Evolutionary conservation across 2,113 vertebrate genomes (phyloP), one percentile per base, ranked within the genome.

Genomic region (Silurus meridionalis): DNA sequence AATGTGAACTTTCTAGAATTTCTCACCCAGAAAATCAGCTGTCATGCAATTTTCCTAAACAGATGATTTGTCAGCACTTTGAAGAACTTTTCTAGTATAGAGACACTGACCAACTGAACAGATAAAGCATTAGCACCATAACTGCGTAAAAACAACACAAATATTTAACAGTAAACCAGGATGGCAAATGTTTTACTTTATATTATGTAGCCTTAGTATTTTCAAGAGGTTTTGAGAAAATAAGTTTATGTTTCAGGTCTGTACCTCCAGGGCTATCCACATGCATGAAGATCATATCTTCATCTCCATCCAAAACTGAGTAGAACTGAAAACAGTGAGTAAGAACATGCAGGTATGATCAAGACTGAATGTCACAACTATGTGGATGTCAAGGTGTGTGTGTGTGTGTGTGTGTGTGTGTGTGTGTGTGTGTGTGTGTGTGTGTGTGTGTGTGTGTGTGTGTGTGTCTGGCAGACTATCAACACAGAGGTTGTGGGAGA

Each of bases 241-340:
- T 37, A 37, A 46, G 72, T 17, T 52, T 37, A 2, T 67, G 9
- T 46, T 9, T 2, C 28, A 8, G 53, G 23, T 61, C 14, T 6
- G 55, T 90, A 96, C 95, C 95, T 95, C 94, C 95, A 0, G 94
- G 94, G 80, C 95, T 95, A 91, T 96, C 95, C 89, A 96, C 95
- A 21, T 96, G 95, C 92, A 96, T 93, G 89, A 96, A 96, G 88
- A 96, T 94, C 95, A 96, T 96, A 28, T 96, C 95, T 87, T 92
- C 93, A 67, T 96, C 95, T 8, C 94, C 95, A 48, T 95, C 95
- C 90, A 96, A 88, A 83, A 96, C 94, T 6, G 95, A 96, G 92
- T 96, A 96, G 92, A 96, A 96, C 95, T 96, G 91, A 28, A 91
- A 88, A 75, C n/a, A 66, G 0, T 74, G 64, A 72, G 75, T 8